These are phyloP conservation scores for Tupiocoris notatus DNA, from an alignment of 2,888 invertebrate species.

Conservation along the genomic window DNA sequence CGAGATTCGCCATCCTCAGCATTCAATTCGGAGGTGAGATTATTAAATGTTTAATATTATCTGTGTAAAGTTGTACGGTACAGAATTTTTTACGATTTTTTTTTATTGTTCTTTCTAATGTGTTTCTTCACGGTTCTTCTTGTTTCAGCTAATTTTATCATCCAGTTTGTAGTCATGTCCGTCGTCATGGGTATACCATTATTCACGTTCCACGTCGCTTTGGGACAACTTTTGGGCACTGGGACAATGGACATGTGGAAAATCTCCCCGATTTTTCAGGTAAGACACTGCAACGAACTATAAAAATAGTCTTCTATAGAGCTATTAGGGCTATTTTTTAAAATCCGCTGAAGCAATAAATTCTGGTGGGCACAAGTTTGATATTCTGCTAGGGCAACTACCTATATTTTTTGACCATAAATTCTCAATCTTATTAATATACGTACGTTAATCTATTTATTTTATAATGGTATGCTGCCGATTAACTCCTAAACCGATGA, in stretches of 20 bases:
- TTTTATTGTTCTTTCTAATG: neutral
- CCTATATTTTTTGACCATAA: too few relatives aligned
- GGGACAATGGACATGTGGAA: constrained; percentile 92
- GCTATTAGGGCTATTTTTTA: too few relatives aligned
- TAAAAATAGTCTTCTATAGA: too few relatives aligned
- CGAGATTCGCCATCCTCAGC: constrained; percentile 80
- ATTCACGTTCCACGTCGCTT: constrained; percentile 77
- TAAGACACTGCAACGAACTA: too few relatives aligned
- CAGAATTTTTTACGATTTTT: constrained; percentile 4
- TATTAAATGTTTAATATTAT: neutral
- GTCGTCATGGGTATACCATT: constrained; percentile 79
- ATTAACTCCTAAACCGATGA: too few relatives aligned
- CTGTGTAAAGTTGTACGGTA: too few relatives aligned
- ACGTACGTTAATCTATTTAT: too few relatives aligned
- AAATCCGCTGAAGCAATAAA: too few relatives aligned
- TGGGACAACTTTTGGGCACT: constrained; percentile 79
- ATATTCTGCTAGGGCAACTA: too few relatives aligned
- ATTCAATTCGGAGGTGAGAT: constrained; percentile 78
- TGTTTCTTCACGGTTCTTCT: constrained; percentile 36
- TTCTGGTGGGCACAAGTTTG: too few relatives aligned
- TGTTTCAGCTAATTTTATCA: constrained; percentile 74
- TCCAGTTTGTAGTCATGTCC: constrained; percentile 83
- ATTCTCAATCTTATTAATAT: too few relatives aligned
- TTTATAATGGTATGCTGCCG: too few relatives aligned
- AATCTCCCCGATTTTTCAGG: constrained; percentile 84